Base-by-base conservation (phyloP, 2,797 vertebrate genomes). In the Toxotes lorentzi region DNA sequence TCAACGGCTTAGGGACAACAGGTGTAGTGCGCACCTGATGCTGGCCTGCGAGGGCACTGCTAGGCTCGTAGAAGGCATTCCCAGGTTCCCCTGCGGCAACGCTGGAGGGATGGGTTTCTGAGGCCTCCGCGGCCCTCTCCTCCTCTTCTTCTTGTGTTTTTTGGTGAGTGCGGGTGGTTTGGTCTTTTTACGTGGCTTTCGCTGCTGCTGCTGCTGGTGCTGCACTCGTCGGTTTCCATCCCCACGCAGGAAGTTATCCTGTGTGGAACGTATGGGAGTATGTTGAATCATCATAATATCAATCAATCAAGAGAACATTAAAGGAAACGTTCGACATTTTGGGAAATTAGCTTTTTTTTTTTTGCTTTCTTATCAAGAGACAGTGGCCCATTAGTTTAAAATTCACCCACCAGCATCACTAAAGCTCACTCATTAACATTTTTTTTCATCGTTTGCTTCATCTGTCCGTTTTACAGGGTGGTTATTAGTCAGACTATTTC, bases 91-190 rank as follows among this genome's bases (percentile, higher is more conserved):
- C 92, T 98, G 98, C 67, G 98, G 98, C 89, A 99, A 88, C 48
- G 98, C 98, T 64, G 98, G 98, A 76, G 98, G 98, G 90, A 99
- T 99, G 92, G 98, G 98, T 84, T 99, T 99, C 93, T 99, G 98
- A 58, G 98, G 98, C 92, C 98, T 94, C 35, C 96, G 95, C 0
- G 97, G 97, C 35, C 96, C 97, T 95, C 97, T 97, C 88, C 97
- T 95, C 90, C 96, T 95, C 94, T 99, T 99, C 94, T 99, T 99
- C 95, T 99, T 99, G 93, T 99, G 98, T 97, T 99, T 99, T 97
- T 99, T 99, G 95, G 98, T 98, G 94, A 99, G 97, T 47, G 98
- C 97, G 89, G 98, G 97, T 51, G 98, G 98, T 95, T 99, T 99
- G 6, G 97, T 98, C 97, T 99, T 99, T 95, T 98, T 99, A 84